Evolutionary conservation across 2,888 invertebrate species (phyloP), one percentile per base, ranked within the genome.

Genomic region (Stenodera caucasica): DNA sequence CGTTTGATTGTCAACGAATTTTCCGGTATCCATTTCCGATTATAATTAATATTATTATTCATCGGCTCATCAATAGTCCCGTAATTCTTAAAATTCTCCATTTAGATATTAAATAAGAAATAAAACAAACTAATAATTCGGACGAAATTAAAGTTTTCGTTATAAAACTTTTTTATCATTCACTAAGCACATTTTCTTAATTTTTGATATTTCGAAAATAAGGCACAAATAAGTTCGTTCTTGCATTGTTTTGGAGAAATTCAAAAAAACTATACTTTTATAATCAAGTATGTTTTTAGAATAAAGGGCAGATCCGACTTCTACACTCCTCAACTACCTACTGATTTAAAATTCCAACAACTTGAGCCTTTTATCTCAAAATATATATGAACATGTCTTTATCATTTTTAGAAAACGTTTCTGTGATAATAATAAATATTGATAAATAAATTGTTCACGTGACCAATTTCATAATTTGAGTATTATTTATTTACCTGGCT

Each of bases 11-110:
- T 9, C 12, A 45, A 18, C 18, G 18, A 18, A 40, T 45, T 18
- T 3, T 11, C 12, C 12, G 55, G 35, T 12, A 58, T 33, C 3
- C 14, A 33, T 53, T 30, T 53, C 14, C 37, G 49, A 15, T 57
- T 9, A 40, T 57, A 15, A 12, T 50, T 55, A 30, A 58, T 57
- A 61, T 57, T 57, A 61, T 40, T 62, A 53, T 33, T 30, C 12
- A 15, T 51, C 26, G 49, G 33, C 49, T 45, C 30, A 37, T 45
- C 45, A 45, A 18, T 37, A 56, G 63, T 63, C 45, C 68, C 66
- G 62, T 66, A 68, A 58, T 62, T 59, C 49, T 60, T 66, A 45
- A 54, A 61, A 53, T 33, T 11, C 49, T 62, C 63, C 68, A 68
- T 67, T 57, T 62, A 57, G 23, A 21, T 23, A 32, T 30, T 52